Evolutionary conservation across 2,797 vertebrate genomes (phyloP), one percentile per base, ranked within the genome.

Genomic region (Tragelaphus oryx): DNA sequence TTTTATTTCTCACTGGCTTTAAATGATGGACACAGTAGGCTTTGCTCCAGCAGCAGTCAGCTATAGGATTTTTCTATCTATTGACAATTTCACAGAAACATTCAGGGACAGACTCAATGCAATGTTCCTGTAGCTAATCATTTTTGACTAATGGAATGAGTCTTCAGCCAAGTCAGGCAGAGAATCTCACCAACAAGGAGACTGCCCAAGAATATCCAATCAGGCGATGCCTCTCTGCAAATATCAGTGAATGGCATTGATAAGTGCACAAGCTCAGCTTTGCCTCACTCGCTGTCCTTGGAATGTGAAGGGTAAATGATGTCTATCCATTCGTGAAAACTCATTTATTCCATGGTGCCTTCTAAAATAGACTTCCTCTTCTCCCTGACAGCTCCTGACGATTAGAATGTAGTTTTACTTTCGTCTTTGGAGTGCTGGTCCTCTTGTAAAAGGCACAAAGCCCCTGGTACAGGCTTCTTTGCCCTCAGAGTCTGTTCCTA

Each of bases 291-390:
- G 0, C 48, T 83, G 1, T 68, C 92, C 84, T 82, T 79, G 80
- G 68, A 55, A 91, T 13, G 33, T 1, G 11, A 68, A 93, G 75
- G 54, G 52, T 68, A 95, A 95, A 20, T 68, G 68, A 50, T 83
- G 24, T 75, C 82, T 94, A 33, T 65, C 84, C 89, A 87, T 41
- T 96, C 75, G 37, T 50, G 87, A 86, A 95, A 89, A 87, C 65
- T 86, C 88, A 55, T 80, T 94, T 91, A 75, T 86, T 83, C 94
- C 88, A n/a, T n/a, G 54, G 71, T 65, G 33, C 75, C 57, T 89
- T 96, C n/a, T 55, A 82, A 91, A 95, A 79, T 65, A 74, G 92
- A 59, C 59, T 88, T 46, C 20, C 84, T 85, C 85, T 60, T 87
- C 62, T 88, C 54, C 37, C 52, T 65, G 75, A 86, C 48, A 91